These are phyloP conservation scores for Megaceryle alcyon DNA, from an alignment of 2,797 vertebrate genomes.

Conservation along the genomic window DNA sequence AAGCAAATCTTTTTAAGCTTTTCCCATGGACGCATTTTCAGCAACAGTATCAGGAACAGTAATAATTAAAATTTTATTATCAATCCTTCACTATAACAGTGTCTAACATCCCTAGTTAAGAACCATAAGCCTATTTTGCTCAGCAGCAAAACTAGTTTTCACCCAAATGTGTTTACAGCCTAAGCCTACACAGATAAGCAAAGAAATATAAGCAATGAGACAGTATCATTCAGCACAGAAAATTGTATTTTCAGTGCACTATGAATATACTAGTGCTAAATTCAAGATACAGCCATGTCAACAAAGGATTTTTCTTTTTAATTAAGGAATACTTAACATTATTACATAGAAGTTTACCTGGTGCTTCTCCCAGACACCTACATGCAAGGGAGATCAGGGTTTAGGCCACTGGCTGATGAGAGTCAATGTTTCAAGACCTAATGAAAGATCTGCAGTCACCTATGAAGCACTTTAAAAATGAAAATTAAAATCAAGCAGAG, in stretches of 20 bases:
- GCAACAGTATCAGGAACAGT: background rate
- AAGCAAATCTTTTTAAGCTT: background rate
- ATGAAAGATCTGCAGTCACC: background rate
- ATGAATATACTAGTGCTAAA: background rate
- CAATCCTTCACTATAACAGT: background rate
- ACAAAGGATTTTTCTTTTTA: background rate
- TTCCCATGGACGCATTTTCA: background rate
- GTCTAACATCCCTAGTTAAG: background rate
- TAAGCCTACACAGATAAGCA: background rate
- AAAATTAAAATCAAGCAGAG: background rate
- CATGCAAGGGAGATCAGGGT: background rate
- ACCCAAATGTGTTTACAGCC: background rate
- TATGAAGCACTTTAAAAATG: background rate
- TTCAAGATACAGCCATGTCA: background rate
- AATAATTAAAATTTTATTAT: background rate
- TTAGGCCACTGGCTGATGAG: background rate
- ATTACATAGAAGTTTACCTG: background rate
- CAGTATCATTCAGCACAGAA: background rate
- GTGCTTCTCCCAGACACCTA: background rate
- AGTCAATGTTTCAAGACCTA: background rate
- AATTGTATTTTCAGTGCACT: background rate
- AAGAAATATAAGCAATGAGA: background rate
- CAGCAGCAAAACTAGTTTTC: background rate
- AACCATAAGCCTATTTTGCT: background rate
- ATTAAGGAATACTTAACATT: background rate